A percentile compares a stretch with the other conserved stretches of the same genome.
Conservation (phyloP, 2,113 vertebrate genomes). For the Dinomys branickii region DNA sequence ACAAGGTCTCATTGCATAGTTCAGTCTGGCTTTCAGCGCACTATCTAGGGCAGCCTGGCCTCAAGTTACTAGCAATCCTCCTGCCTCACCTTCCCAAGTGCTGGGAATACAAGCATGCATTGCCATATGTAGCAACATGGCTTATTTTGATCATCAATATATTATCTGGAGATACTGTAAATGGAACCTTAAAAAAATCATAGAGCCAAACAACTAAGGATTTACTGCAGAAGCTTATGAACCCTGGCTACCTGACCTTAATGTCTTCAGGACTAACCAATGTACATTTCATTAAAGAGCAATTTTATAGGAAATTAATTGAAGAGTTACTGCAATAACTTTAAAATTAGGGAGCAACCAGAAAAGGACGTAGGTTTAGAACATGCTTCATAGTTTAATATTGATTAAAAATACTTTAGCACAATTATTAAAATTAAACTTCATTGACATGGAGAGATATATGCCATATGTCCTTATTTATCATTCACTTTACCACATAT, state of each 20-base stretch:
- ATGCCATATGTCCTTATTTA: constrained; percentile 67
- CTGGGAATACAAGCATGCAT: background rate
- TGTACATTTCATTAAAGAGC: background rate
- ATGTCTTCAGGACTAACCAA: background rate
- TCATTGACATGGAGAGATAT: constrained; percentile 50
- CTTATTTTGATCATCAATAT: background rate
- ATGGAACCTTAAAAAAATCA: background rate
- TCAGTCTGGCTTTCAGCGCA: background rate
- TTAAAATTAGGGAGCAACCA: constrained; percentile 5
- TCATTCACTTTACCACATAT: constrained; percentile 42
- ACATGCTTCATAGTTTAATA: background rate
- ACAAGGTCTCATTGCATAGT: background rate
- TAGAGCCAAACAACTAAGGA: background rate
- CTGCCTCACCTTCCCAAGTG: background rate
- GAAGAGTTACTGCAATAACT: constrained; percentile 15
- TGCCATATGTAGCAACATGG: background rate
- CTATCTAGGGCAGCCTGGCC: background rate
- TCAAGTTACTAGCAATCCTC: background rate
- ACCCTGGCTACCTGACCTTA: background rate
- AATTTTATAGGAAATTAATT: constrained; percentile 31
- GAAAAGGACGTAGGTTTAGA: background rate
- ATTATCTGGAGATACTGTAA: background rate
- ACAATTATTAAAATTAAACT: constrained; percentile 57
- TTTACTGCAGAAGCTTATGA: background rate
- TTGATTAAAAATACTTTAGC: constrained; percentile 59